Conservation (phyloP, 2,888 invertebrate genomes). For the Cetonia aurata region DNA sequence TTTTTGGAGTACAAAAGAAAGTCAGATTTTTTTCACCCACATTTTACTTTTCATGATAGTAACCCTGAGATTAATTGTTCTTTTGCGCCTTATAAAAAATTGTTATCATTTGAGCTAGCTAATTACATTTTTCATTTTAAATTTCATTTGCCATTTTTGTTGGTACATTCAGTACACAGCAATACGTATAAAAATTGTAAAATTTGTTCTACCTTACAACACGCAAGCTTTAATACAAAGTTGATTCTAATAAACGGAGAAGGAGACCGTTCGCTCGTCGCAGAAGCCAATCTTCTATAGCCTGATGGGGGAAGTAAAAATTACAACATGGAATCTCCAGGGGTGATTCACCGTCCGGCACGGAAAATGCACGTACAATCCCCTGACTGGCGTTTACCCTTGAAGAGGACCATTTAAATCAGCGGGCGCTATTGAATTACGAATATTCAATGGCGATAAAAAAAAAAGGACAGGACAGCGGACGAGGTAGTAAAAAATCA, state of each 20-base stretch:
- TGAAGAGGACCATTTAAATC: constrained; percentile 33
- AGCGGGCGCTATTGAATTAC: constrained; percentile 32
- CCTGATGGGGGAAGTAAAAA: constrained; percentile 24
- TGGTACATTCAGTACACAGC: too few species aligned
- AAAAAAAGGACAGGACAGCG: constrained; percentile 12
- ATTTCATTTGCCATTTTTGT: too few species aligned
- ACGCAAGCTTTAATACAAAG: not conserved
- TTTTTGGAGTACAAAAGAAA: too few species aligned
- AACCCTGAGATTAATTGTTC: too few species aligned
- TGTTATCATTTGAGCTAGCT: too few species aligned
- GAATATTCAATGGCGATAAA: constrained; percentile 34
- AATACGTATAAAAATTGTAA: too few species aligned
- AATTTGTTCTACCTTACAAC: too few species aligned
- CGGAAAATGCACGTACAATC: constrained; percentile 29
- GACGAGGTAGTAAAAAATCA: constrained; percentile 22
- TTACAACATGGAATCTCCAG: constrained; percentile 6
- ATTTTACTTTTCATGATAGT: too few species aligned
- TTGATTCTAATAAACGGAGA: not conserved
- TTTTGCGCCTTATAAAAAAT: too few species aligned
- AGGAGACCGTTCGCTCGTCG: not conserved
- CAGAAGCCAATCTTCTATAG: constrained; percentile 6
- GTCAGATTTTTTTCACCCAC: too few species aligned
- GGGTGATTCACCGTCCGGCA: constrained; percentile 33
- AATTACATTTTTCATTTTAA: too few species aligned
- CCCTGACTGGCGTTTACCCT: constrained; percentile 35